Base-by-base conservation (phyloP, 2,797 vertebrate genomes). In the Betta splendens region DNA sequence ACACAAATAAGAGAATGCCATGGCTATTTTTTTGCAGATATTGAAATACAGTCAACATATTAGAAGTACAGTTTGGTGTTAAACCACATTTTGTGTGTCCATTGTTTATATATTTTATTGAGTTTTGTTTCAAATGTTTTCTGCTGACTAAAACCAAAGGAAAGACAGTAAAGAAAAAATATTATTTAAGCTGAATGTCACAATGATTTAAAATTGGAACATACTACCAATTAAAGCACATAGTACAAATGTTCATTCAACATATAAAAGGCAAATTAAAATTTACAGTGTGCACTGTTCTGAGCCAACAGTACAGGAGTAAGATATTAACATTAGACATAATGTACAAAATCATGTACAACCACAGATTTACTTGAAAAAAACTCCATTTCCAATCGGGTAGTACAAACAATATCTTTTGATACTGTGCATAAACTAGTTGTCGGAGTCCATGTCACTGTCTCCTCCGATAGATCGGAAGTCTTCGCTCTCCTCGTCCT, bases 401-500 rank as follows among this genome's bases (percentile, higher is more conserved):
- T 3, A 40, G 40, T 38, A 44, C 22, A 37, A 65, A 56, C 54
- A 36, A 35, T n/a, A 36, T 55, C 42, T 44, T 31, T 31, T 29
- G 42, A 57, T 58, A 18, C 23, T 33, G 13, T 0, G 2, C 10
- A 23, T 46, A 1, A 28, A 33, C 71, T 89, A 92, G 56, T 75
- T 87, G 72, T 98, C 97, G 0, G 95, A 98, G 86, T 98, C 97
- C 80, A 97, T 83, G 82, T 97, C 96, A 36, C 94, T 98, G 87
- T 98, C 97, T 76, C 94, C 96, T 16, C 94, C 95, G 22, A 96
- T 94, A 9, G 96, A 98, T 69, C 93, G 87, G 40, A 98, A 98
- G 73, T 98, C 96, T 79, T 99, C 97, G 0, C 97, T 99, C 40
- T 98, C 97, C 82, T 98, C 96, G 2, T 98, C 96, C 69, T 99